Evolutionary conservation across 2,888 invertebrate species (phyloP).

Genomic region (Phortica okadai): DNA sequence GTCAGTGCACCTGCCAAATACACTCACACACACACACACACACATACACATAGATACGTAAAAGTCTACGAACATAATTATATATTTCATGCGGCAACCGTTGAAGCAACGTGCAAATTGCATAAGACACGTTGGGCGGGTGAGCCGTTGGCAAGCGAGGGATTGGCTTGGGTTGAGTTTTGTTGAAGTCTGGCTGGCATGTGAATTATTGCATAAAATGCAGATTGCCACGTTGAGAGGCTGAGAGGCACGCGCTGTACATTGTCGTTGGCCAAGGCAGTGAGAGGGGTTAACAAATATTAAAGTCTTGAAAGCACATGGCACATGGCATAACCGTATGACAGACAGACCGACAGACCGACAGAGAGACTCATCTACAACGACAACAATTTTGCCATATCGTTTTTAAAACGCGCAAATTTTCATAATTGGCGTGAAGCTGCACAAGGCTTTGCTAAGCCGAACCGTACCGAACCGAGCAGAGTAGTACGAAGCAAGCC

Average conservation of each 20-base stretch:
- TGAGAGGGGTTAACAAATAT: too few relatives aligned
- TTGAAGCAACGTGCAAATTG: not conserved
- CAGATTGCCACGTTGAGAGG: too few relatives aligned
- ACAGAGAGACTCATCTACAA: not conserved
- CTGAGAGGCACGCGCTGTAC: too few relatives aligned
- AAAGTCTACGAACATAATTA: not conserved
- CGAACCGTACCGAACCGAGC: too few relatives aligned
- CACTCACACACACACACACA: not conserved
- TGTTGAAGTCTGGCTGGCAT: not conserved
- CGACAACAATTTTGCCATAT: constrained; percentile 4
- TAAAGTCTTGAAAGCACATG: too few relatives aligned
- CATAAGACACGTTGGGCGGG: not conserved
- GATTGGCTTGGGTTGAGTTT: not conserved
- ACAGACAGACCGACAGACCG: too few relatives aligned
- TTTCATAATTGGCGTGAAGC: constrained; percentile 23
- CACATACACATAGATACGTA: not conserved
- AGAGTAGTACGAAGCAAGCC: too few relatives aligned
- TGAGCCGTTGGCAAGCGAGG: not conserved
- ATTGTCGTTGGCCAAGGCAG: too few relatives aligned
- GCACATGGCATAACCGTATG: too few relatives aligned
- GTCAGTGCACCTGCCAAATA: constrained; percentile 18
- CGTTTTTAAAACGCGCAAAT: not conserved
- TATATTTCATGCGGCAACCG: not conserved
- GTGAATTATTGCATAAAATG: too few relatives aligned
- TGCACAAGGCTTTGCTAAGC: not conserved